Evolutionary conservation across 2,113 vertebrate genomes (phyloP).

Genomic region (Albula goreensis): DNA sequence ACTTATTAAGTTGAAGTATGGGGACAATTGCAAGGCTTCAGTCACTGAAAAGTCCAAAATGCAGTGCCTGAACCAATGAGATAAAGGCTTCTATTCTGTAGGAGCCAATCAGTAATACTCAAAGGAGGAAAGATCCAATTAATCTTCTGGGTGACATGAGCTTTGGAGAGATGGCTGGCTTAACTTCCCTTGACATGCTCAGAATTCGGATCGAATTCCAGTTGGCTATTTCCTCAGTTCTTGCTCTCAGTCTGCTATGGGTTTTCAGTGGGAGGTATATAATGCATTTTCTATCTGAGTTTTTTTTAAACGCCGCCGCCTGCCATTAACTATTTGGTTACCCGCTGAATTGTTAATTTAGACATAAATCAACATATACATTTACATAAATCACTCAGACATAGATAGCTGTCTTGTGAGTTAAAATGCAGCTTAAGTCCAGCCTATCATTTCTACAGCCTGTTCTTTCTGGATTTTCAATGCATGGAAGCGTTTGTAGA

Average conservation of each 20-base stretch:
- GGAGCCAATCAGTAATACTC: conserved; percentile 60
- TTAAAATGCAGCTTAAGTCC: background rate
- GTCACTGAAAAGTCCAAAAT: conserved; percentile 55
- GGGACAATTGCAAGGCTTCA: conserved; percentile 60
- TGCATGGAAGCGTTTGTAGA: too few relatives aligned
- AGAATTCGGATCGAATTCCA: conserved; percentile 7
- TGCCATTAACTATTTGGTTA: background rate
- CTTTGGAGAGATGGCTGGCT: conserved; percentile 44
- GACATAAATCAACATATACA: background rate
- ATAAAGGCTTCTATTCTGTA: conserved; percentile 63
- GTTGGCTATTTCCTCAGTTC: background rate
- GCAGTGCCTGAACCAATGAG: conserved; percentile 67
- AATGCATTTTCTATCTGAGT: background rate
- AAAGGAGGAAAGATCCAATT: conserved; percentile 61
- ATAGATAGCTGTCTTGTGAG: background rate
- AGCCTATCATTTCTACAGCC: background rate
- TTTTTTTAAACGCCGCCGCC: background rate
- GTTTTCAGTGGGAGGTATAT: background rate
- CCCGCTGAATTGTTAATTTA: background rate
- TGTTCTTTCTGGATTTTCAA: too few relatives aligned
- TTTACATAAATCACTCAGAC: background rate
- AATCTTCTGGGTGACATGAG: conserved; percentile 61
- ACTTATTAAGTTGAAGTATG: conserved; percentile 58
- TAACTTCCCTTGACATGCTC: conserved; percentile 17
- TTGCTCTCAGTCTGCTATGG: background rate